Evolutionary conservation across 2,888 invertebrate genomes (phyloP).

Genomic region (Lycia hirtaria): DNA sequence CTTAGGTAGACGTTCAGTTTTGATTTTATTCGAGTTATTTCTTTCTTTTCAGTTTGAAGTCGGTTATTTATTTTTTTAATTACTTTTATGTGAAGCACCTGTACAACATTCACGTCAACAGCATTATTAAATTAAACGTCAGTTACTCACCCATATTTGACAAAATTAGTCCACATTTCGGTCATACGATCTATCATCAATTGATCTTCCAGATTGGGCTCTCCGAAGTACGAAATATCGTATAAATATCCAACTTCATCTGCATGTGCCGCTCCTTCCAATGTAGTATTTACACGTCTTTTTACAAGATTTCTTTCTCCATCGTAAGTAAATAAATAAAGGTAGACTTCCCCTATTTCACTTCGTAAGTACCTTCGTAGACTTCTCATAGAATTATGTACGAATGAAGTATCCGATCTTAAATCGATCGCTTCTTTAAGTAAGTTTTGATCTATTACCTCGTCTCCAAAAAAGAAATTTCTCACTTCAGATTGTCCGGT

Average conservation of each 20-base stretch:
- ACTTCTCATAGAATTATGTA: constrained; percentile 48
- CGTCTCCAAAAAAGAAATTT: constrained; percentile 50
- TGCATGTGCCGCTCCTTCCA: constrained; percentile 49
- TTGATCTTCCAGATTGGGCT: constrained; percentile 45
- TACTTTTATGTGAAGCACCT: no score
- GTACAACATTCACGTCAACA: no score
- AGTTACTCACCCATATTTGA: constrained; percentile 50
- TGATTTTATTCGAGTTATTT: no score
- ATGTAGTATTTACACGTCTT: constrained; percentile 37
- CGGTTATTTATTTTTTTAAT: no score
- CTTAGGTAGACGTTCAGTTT: no score
- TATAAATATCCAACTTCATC: constrained; percentile 58
- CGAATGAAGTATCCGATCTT: constrained; percentile 48
- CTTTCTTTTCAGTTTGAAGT: no score
- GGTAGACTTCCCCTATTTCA: constrained; percentile 42
- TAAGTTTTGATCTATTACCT: constrained; percentile 32
- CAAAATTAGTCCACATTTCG: constrained; percentile 55
- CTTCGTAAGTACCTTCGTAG: constrained; percentile 43
- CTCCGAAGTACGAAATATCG: constrained; percentile 33
- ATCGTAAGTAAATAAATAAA: constrained; percentile 52
- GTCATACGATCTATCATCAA: constrained; percentile 47
- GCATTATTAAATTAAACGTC: no score
- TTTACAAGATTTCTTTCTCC: constrained; percentile 49
- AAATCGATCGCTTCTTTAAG: constrained; percentile 45
- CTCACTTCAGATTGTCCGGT: constrained; percentile 33